Evolutionary conservation across 2,888 invertebrate species (phyloP), one percentile per base, ranked within the genome.

Genomic region (Polydesmus complanatus): DNA sequence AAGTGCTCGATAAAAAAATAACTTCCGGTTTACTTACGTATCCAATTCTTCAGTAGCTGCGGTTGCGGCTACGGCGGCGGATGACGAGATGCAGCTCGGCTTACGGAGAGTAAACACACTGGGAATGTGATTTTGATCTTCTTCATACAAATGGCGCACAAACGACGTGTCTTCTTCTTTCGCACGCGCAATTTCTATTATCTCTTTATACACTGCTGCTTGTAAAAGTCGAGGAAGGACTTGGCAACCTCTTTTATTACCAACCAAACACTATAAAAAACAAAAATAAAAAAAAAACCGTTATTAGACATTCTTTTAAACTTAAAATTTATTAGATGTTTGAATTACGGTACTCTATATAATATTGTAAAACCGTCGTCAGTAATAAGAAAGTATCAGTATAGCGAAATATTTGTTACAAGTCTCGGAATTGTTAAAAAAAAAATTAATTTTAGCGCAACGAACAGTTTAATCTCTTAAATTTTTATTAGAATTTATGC

Each of bases 261-360:
- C 54, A 22, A 54, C n/a, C 23, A 54, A 54, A 26, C 54, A 5
- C 54, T 54, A n/a, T 8, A 54, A 23, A 54, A 54, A 5, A 37
- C 37, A 37, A 37, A 14, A 37, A 14, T 37, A 37, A 37, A 14
- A 37, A 37, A 37, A 37, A n/a, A n/a, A n/a, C n/a, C n/a, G n/a
- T n/a, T n/a, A n/a, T n/a, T n/a, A n/a, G n/a, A n/a, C n/a, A n/a
- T n/a, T n/a, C n/a, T n/a, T n/a, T n/a, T n/a, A n/a, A n/a, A n/a
- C n/a, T n/a, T n/a, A n/a, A n/a, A n/a, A n/a, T n/a, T n/a, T n/a
- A n/a, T n/a, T n/a, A n/a, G n/a, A n/a, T n/a, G n/a, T n/a, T n/a
- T n/a, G n/a, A n/a, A n/a, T n/a, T n/a, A n/a, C n/a, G n/a, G n/a
- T n/a, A n/a, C n/a, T n/a, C n/a, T n/a, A n/a, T n/a, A n/a, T n/a